Base-by-base conservation (phyloP, 2,888 invertebrate genomes). In the Philereme transversata region DNA sequence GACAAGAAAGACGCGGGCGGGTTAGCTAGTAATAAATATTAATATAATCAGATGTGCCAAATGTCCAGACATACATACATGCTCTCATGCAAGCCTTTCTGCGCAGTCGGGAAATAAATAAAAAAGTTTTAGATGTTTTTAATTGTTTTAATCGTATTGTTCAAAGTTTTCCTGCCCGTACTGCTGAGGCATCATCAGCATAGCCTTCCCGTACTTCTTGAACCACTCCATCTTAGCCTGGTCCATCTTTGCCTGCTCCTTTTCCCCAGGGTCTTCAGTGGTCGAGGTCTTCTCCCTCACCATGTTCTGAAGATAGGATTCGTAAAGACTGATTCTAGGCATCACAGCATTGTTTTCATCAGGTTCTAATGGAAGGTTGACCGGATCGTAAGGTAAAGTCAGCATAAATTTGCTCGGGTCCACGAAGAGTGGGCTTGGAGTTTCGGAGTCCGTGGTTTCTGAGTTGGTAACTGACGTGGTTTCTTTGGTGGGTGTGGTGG, bases 271-370 rank as follows among this genome's bases (percentile, higher is more conserved):
- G 4, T 78, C 79, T 5, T 63, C 64, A 0, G 84, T 82, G 0
- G 89, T 86, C 0, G 88, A 82, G 0, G 87, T 84, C 60, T 74
- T 85, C 0, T 77, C 67, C 40, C 62, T 74, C 0, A 79, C 81
- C 47, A 88, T 53, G 60, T 81, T 90, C 60, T 86, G 84, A 2
- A 92, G 69, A 64, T 92, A 92, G 0, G 91, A 87, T 61, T 92
- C 91, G 46, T 92, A 92, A 0, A 91, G 76, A 60, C 91, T 90
- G 74, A 91, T 82, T 40, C 87, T 74, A n/a, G 90, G 88, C 53
- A 90, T 73, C 1, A 91, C 88, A 0, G 87, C 86, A 57, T 90
- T 90, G 5, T 88, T 86, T 62, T 84, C 89, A 0, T 85, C 82
- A 0, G 91, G 91, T 66, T 89, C 87, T 11, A 92, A 58, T 1